phyloP scores from a whole-genome alignment of 2,888 invertebrate genomes.

The Xylota segnis region DNA sequence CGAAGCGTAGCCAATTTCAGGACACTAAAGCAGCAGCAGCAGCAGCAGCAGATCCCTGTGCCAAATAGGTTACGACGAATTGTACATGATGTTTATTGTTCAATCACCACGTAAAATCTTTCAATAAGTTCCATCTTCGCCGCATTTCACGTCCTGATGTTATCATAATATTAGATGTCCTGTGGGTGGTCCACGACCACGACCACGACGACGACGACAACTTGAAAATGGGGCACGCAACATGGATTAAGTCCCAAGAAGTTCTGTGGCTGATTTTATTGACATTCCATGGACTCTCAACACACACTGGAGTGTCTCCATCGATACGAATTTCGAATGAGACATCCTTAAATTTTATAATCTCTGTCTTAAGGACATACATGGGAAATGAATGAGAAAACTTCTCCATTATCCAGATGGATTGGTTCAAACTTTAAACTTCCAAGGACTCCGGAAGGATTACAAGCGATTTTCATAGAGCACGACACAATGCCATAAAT shows the following conservation, averaged over 20 bases:
- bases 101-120: conserved; percentile 77
- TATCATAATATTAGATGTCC: conserved; percentile 49
- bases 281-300: conserved; percentile 19
- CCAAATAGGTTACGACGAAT: conserved; percentile 74
- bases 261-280: conserved; percentile 50
- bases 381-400: not conserved
- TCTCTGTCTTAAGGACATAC: not conserved
- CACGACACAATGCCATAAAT: too few relatives aligned
- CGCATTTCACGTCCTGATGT: conserved; percentile 61
- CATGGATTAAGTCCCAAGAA: conserved; percentile 40
- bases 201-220: not conserved
- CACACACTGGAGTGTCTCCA: not conserved
- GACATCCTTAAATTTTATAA: conserved; percentile 20
- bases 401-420: not conserved
- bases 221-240: conserved; percentile 14
- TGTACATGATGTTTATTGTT: conserved; percentile 76
- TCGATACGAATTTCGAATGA: not conserved
- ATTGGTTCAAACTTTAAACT: not conserved
- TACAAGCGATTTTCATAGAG: not conserved
- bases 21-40: conserved; percentile 40
- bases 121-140: conserved; percentile 71
- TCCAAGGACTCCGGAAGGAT: not conserved
- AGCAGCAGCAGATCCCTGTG: conserved; percentile 52
- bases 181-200: conserved; percentile 12
- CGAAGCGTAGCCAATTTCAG: conserved; percentile 67